phyloP scores from a whole-genome alignment of 2,113 vertebrate genomes.

The Elephas maximus region DNA sequence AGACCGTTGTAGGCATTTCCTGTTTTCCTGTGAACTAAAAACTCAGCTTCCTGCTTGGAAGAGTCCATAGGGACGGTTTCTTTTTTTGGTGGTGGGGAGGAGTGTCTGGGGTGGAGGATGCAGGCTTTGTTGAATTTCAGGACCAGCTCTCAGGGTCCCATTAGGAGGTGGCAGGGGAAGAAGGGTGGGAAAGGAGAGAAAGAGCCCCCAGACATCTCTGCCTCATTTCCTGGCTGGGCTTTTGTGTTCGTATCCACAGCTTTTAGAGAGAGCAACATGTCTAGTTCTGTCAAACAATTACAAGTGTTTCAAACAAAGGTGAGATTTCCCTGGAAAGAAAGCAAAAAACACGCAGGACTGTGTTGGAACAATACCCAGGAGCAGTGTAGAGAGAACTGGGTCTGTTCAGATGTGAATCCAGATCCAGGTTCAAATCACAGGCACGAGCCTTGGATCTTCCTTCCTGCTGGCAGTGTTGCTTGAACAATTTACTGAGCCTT shows the following conservation, averaged over 20 bases:
- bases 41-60: slow-evolving; percentile 77
- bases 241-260: background rate
- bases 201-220: background rate
- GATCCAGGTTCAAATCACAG: background rate
- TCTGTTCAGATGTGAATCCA: background rate
- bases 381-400: rapidly evolving
- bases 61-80: slow-evolving; percentile 70
- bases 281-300: background rate
- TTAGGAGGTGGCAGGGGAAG: background rate
- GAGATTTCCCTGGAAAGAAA: background rate
- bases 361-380: background rate
- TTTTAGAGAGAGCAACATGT: background rate
- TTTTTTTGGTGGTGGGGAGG: slow-evolving; percentile 77
- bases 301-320: background rate
- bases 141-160: background rate
- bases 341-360: background rate
- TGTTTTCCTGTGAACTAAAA: slow-evolving; percentile 82
- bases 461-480: background rate
- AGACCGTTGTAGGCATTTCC: slow-evolving; percentile 83
- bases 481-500: background rate
- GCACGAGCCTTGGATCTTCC: background rate
- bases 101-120: slow-evolving; percentile 60
- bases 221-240: background rate
- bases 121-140: slow-evolving; percentile 51
- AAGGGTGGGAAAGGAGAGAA: slow-evolving; percentile 37